These are phyloP conservation scores for Drosophila anomelani DNA, from an alignment of 2,888 invertebrate species.

Conservation along the genomic window DNA sequence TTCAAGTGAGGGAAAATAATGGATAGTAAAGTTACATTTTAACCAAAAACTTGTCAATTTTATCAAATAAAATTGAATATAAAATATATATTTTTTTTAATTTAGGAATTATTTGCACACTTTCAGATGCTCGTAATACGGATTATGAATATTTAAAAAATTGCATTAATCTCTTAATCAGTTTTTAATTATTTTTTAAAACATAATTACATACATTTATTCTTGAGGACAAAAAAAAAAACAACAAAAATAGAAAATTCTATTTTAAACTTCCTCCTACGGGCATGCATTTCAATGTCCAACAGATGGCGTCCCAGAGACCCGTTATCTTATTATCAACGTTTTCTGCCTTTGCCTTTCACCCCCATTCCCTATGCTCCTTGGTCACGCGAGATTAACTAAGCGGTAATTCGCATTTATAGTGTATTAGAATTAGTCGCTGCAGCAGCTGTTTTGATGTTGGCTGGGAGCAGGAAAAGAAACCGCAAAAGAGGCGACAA, in stretches of 20 bases:
- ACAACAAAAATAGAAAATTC: not conserved
- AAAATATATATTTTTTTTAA: not conserved
- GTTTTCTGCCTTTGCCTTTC: not conserved
- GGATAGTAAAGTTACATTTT: too few species aligned
- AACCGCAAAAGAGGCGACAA: slow-evolving; percentile 22
- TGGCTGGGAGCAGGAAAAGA: slow-evolving; percentile 17
- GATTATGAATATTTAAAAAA: not conserved
- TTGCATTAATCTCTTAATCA: not conserved
- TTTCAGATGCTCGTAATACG: not conserved
- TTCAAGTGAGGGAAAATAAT: too few species aligned
- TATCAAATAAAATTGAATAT: too few species aligned
- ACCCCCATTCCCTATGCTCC: not conserved
- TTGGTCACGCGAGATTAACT: slow-evolving; percentile 23
- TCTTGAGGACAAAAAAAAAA: not conserved
- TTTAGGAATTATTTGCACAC: not conserved
- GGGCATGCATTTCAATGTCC: not conserved
- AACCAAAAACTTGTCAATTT: too few species aligned
- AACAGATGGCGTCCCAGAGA: slow-evolving; percentile 1
- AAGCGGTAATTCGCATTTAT: not conserved
- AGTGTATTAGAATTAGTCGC: slow-evolving; percentile 15
- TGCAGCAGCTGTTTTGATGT: slow-evolving; percentile 27
- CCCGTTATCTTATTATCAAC: slow-evolving; percentile 10
- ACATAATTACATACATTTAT: not conserved
- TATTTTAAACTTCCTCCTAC: not conserved
- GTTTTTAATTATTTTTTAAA: not conserved